phyloP scores from a whole-genome alignment of 2,888 invertebrate species.

The Meganola albula region DNA sequence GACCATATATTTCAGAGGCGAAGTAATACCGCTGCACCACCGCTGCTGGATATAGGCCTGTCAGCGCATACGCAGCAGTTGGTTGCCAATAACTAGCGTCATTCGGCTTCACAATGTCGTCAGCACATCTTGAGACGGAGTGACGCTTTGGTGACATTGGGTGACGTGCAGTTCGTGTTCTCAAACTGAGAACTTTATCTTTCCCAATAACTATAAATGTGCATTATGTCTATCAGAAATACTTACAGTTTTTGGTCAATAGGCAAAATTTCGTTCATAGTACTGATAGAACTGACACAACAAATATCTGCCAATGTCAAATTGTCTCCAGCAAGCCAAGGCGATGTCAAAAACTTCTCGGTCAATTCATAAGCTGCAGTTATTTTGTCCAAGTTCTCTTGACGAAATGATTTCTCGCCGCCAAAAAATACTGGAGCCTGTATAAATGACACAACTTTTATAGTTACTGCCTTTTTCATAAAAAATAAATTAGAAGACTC shows the following conservation, averaged over 20 bases:
- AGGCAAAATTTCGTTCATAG: conserved; percentile 47
- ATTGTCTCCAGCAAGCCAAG: conserved; percentile 76
- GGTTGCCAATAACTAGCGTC: no score
- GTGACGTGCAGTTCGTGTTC: no score
- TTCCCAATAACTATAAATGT: no score
- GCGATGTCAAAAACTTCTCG: conserved; percentile 69
- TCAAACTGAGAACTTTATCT: no score
- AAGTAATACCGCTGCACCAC: no score
- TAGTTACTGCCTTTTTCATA: background rate
- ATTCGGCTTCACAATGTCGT: no score
- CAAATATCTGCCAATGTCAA: conserved; percentile 80
- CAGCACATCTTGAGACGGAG: no score
- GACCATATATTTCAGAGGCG: no score
- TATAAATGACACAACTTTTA: conserved; percentile 3
- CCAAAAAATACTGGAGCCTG: conserved; percentile 41
- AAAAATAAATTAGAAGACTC: background rate
- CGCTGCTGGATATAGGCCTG: no score
- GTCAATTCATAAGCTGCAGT: conserved; percentile 42
- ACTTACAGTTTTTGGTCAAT: conserved; percentile 46
- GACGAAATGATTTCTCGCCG: conserved; percentile 31
- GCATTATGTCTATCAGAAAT: no score
- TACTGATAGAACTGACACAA: conserved; percentile 70
- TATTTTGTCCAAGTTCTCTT: conserved; percentile 39
- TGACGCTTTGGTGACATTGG: no score
- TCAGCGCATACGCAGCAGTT: no score